phyloP scores from a whole-genome alignment of 2,797 vertebrate species.

The Sebastes steindachneri region DNA sequence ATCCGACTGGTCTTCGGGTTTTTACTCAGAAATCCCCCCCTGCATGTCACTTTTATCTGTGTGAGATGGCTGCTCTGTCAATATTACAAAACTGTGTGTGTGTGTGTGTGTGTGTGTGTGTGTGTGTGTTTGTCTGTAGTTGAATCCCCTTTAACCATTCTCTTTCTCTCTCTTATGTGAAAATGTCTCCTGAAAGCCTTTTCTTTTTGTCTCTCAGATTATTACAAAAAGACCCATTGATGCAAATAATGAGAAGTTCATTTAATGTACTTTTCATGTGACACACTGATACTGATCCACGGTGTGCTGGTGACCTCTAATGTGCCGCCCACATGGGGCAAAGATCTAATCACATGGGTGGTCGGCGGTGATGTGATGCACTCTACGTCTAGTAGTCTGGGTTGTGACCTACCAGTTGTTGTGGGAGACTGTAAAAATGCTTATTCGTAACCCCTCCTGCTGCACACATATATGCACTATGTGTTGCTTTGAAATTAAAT shows the following conservation, averaged over 20 bases:
- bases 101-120: neutral
- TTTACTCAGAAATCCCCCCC: neutral
- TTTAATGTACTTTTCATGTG: neutral
- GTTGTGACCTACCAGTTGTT: neutral
- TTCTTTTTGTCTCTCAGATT: neutral
- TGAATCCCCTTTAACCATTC: neutral
- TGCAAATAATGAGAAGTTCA: neutral
- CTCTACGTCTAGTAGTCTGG: neutral
- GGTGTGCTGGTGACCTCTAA: neutral
- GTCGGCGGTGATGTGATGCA: neutral
- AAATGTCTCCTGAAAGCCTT: neutral
- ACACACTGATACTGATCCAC: neutral
- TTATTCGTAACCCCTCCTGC: neutral
- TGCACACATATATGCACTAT: neutral
- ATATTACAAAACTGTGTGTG: slow-evolving; percentile 31
- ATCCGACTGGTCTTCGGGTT: neutral
- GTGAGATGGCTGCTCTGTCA: slow-evolving; percentile 39
- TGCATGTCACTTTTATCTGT: neutral
- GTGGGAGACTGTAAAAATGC: neutral
- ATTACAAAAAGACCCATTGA: neutral
- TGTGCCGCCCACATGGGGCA: neutral
- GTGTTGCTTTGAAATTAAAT: neutral
- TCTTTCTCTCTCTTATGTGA: neutral
- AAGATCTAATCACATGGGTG: neutral
- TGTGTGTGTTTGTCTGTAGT: neutral